phyloP scores from a whole-genome alignment of 2,797 vertebrate genomes.

The Rhadinocentrus ornatus region DNA sequence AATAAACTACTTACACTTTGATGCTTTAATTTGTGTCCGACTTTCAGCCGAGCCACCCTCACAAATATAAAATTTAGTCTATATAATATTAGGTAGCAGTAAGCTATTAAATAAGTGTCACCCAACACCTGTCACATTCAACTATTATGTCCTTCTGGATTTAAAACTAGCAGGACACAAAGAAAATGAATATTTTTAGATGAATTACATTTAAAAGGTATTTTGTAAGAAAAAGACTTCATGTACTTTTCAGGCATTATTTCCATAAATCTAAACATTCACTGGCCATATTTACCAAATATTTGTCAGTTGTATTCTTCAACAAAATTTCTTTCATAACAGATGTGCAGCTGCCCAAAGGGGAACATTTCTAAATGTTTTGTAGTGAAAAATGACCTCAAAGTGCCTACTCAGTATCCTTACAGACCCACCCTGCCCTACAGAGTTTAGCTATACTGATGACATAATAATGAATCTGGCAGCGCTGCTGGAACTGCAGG shows the following conservation, averaged over 20 bases:
- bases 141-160: not conserved
- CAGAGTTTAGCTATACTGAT: slow-evolving; percentile 44
- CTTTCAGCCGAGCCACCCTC: too few relatives aligned
- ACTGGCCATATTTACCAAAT: not conserved
- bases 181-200: not conserved
- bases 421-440: slow-evolving; percentile 7
- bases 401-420: slow-evolving; percentile 28
- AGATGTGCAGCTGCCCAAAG: not conserved
- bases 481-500: slow-evolving; percentile 46
- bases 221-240: not conserved
- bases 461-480: slow-evolving; percentile 68
- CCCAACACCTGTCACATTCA: too few relatives aligned
- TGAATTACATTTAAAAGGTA: not conserved
- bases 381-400: not conserved
- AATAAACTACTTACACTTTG: too few relatives aligned
- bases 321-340: not conserved
- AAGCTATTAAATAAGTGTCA: too few relatives aligned
- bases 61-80: too few relatives aligned
- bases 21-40: too few relatives aligned
- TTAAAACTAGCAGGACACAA: not conserved
- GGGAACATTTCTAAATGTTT: slow-evolving; percentile 15
- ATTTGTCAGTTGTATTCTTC: slow-evolving; percentile 9
- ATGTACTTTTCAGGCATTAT: not conserved
- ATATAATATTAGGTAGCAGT: too few relatives aligned
- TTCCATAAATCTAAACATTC: not conserved